Conservation (phyloP, 2,113 vertebrate genomes). For the Ranitomeya variabilis region DNA sequence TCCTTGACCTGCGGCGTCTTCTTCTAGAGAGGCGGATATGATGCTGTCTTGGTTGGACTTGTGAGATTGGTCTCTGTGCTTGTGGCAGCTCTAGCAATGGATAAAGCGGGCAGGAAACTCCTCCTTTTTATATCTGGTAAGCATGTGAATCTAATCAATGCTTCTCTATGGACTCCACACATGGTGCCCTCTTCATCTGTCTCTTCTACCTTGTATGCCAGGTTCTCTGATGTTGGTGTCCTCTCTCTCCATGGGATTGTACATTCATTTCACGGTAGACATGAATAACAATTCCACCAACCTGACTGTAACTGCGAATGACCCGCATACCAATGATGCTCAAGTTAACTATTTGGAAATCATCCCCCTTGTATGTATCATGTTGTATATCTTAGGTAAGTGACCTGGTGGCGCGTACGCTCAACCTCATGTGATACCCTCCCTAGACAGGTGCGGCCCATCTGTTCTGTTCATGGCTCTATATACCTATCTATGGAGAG, state of each 20-base stretch:
- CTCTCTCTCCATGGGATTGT: slow-evolving; percentile 81
- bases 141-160: background rate
- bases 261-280: slow-evolving; percentile 61
- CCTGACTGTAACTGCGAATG: slow-evolving; percentile 4
- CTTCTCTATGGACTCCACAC: background rate
- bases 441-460: background rate
- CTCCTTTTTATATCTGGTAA: slow-evolving; percentile 86
- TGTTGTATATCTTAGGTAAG: slow-evolving; percentile 92
- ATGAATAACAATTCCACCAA: slow-evolving; percentile 38
- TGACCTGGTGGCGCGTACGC: background rate
- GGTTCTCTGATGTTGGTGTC: slow-evolving; percentile 84
- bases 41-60: slow-evolving; percentile 83
- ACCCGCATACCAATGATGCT: background rate
- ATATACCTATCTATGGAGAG: background rate
- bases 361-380: slow-evolving; percentile 84
- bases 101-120: slow-evolving; percentile 88
- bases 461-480: background rate
- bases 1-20: background rate
- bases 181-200: background rate
- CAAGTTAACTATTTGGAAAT: slow-evolving; percentile 64
- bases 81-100: slow-evolving; percentile 83
- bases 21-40: slow-evolving; percentile 70
- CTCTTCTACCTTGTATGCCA: slow-evolving; percentile 36
- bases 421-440: background rate
- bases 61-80: slow-evolving; percentile 83